A percentile compares a stretch with the other conserved stretches of the same genome.
Conservation (phyloP, 1,140 invertebrate species). For the Drosophila busckii region DNA sequence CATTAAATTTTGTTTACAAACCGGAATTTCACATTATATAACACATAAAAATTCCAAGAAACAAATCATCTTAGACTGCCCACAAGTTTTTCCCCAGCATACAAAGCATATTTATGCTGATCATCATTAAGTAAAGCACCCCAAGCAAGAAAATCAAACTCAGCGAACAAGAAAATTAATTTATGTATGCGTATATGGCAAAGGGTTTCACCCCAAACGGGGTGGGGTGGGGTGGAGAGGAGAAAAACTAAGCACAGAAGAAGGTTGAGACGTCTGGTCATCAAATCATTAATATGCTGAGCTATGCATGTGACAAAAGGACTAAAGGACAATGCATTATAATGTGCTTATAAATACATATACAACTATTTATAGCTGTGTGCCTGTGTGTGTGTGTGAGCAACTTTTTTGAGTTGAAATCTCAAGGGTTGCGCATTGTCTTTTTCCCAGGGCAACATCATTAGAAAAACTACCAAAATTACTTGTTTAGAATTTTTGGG, state of each 20-base stretch:
- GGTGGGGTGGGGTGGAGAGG: constrained; percentile 20
- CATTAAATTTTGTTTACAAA: constrained; percentile 40
- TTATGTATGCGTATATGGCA: constrained; percentile 47
- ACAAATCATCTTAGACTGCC: constrained; percentile 35
- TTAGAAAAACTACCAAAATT: constrained; percentile 13
- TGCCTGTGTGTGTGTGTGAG: constrained; percentile 8
- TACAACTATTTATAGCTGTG: neutral
- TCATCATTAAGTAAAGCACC: constrained; percentile 70
- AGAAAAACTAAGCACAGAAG: constrained; percentile 60
- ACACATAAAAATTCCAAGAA: constrained; percentile 53
- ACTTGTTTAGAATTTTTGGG: constrained; percentile 63
- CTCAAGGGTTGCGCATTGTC: constrained; percentile 52
- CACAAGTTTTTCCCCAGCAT: constrained; percentile 25
- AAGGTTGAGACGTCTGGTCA: constrained; percentile 13
- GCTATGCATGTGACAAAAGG: constrained; percentile 65
- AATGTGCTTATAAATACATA: constrained; percentile 75
- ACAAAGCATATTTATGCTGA: constrained; percentile 50
- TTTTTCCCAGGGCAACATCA: constrained; percentile 43
- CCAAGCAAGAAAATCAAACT: constrained; percentile 48
- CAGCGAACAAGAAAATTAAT: constrained; percentile 72
- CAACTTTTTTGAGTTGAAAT: constrained; percentile 29
- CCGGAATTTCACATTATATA: constrained; percentile 51
- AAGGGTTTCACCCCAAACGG: constrained; percentile 43
- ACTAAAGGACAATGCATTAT: constrained; percentile 63
- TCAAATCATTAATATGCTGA: constrained; percentile 71